These are phyloP conservation scores for Cyanocitta stelleri DNA, from an alignment of 2,113 vertebrate species.

Conservation along the genomic window DNA sequence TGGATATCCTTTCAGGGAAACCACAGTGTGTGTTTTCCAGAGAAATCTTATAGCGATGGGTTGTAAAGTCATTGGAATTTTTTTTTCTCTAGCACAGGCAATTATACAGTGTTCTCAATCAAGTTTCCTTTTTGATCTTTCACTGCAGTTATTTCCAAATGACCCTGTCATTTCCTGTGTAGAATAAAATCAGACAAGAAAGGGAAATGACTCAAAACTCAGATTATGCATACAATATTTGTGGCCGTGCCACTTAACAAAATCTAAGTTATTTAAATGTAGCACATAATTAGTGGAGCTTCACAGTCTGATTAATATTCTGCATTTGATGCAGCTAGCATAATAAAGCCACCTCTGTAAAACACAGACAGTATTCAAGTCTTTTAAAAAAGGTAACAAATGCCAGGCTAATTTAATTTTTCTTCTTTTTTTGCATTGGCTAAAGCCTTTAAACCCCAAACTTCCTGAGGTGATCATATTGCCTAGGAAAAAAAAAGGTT, in stretches of 20 bases:
- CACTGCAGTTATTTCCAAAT: slow-evolving; percentile 41
- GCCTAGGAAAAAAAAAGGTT: slow-evolving; percentile 5
- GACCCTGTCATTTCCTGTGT: slow-evolving; percentile 52
- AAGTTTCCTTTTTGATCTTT: slow-evolving; percentile 59
- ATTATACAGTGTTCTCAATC: slow-evolving; percentile 35
- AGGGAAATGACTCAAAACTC: slow-evolving; percentile 50
- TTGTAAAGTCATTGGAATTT: neutral
- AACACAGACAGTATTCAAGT: neutral
- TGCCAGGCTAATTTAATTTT: neutral
- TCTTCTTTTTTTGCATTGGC: neutral
- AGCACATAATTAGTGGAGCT: slow-evolving; percentile 8
- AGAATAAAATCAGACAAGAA: slow-evolving; percentile 50
- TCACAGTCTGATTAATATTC: slow-evolving; percentile 32
- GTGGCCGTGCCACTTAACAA: neutral
- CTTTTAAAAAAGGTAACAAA: neutral
- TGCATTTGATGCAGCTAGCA: neutral
- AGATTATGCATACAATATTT: slow-evolving; percentile 39
- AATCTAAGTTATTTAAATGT: slow-evolving; percentile 26
- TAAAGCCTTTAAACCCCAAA: slow-evolving; percentile 25
- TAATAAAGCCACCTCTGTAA: slow-evolving; percentile 19
- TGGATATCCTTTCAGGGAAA: slow-evolving; percentile 1
- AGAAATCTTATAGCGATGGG: neutral
- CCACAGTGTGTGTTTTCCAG: neutral
- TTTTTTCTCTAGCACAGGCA: slow-evolving; percentile 16
- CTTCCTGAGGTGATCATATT: slow-evolving; percentile 16